Evolutionary conservation across 2,888 invertebrate genomes (phyloP), one percentile per base, ranked within the genome.

Genomic region (Xanthorhoe designata): DNA sequence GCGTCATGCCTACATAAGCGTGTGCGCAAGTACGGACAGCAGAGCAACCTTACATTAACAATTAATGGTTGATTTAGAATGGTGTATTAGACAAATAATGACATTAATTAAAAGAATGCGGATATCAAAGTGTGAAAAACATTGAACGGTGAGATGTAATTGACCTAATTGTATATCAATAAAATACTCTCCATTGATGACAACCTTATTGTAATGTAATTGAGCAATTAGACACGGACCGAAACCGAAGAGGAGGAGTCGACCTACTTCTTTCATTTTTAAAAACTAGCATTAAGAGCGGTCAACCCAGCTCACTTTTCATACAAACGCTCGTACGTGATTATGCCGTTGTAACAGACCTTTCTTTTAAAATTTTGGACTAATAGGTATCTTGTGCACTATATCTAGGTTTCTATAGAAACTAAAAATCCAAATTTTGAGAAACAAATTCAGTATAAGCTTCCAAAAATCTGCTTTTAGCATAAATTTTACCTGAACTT

Each of bases 1-100:
- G 74, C 74, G 74, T 70, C 68, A 70, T 29, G 9, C 3, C 49
- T 63, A 71, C 74, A 72, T 67, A 64, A 56, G 64, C 70, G 64
- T 68, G 52, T 63, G 66, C 66, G 63, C 62, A 62, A 32, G 70
- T 72, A 70, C 61, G 24, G 59, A 53, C 66, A 59, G 53, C 70
- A 67, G 56, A 68, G 47, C 24, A 60, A 38, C 19, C 10, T 29
- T 19, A 2, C 3, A 51, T n/a, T 13, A 51, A 10, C 10, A 51
- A 51, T 13, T 13, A 13, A 10, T 24, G 19, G 24, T 19, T 24
- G 19, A 51, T 19, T 19, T 24, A 29, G 19, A 50, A 50, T 45
- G 32, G 6, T 4, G 45, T 17, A 15, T 17, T 17, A 47, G 6
- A 15, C 47, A 17, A 17, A 32, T 32, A 32, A 32, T 4, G 32